Base-by-base conservation (phyloP, 2,797 vertebrate genomes). In the Hypotaenidia philippensis region DNA sequence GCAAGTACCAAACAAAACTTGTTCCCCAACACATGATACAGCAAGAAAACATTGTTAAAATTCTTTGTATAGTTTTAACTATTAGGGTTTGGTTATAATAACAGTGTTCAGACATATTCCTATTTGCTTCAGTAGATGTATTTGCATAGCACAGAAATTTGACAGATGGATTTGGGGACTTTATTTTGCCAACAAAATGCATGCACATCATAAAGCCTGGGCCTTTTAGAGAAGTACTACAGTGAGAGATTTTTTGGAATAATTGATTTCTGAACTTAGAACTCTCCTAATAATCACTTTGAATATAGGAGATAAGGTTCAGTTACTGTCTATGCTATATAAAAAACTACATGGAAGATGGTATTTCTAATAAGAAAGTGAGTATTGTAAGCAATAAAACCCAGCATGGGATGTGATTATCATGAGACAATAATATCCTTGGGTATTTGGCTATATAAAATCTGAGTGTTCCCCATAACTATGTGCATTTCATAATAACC, bases 371-470 rank as follows among this genome's bases (percentile, higher is more conserved):
- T 95, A 96, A 92, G 61, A 66, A 86, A 87, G 53, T 84, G 69
- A 83, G 94, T 96, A 96, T 96, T 85, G 57, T 66, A 96, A 95
- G 87, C 92, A 80, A 79, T 95, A 94, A 96, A 91, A 79, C 83
- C 70, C 87, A 95, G 69, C 60, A 64, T 88, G 90, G 68, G 69
- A 71, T 84, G 45, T 82, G 80, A 91, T 96, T 95, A 93, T 76
- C 27, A 8, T 26, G 64, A 94, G 79, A 93, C 91, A 96, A 61
- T 92, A 94, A 94, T 87, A 87, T 89, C 90, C 83, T 79, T 16
- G 68, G 61, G 85, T 71, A 44, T 90, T 96, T 90, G 59, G 13
- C 40, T 91, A 16, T 29, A 15, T n/a, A 52, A 83, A 89, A 71
- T 32, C 90, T 59, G 72, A 75, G 41, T 91, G 49, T 10, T 93